These are phyloP conservation scores for Gymnothorax reevesii DNA, from an alignment of 2,797 vertebrate genomes.

Conservation along the genomic window DNA sequence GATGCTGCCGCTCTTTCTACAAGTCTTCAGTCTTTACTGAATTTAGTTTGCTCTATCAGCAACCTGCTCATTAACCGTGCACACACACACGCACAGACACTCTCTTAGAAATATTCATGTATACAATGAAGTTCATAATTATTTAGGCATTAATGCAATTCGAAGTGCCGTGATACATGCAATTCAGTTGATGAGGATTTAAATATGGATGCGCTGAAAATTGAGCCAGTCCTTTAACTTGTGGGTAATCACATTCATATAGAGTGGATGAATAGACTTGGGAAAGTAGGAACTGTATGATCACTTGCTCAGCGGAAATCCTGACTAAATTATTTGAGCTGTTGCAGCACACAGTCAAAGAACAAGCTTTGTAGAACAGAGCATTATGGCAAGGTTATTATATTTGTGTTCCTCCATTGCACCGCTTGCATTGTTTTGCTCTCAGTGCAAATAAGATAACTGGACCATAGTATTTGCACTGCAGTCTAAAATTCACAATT, in stretches of 20 bases:
- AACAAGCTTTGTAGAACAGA: slow-evolving; percentile 9
- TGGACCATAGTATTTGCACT: neutral
- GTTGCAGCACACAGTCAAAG: neutral
- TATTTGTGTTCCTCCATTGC: neutral
- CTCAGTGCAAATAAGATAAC: neutral
- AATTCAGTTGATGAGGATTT: too few species aligned
- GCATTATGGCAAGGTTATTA: slow-evolving; percentile 4
- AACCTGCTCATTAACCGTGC: neutral
- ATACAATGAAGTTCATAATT: too few species aligned
- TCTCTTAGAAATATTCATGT: neutral
- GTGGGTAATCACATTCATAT: too few species aligned
- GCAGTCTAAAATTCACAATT: neutral
- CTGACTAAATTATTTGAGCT: slow-evolving; percentile 18
- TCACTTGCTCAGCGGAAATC: neutral
- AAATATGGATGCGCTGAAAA: too few species aligned
- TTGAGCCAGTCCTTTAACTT: too few species aligned
- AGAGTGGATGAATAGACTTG: neutral
- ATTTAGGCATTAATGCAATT: too few species aligned
- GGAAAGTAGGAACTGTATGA: neutral
- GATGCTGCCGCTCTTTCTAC: slow-evolving; percentile 1
- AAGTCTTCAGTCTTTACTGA: slow-evolving; percentile 2
- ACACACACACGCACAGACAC: neutral
- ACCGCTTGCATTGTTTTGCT: neutral
- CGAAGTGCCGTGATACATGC: too few species aligned
- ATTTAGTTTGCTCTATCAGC: neutral